phyloP scores from a whole-genome alignment of 2,113 vertebrate species.

The Callorhinus ursinus region DNA sequence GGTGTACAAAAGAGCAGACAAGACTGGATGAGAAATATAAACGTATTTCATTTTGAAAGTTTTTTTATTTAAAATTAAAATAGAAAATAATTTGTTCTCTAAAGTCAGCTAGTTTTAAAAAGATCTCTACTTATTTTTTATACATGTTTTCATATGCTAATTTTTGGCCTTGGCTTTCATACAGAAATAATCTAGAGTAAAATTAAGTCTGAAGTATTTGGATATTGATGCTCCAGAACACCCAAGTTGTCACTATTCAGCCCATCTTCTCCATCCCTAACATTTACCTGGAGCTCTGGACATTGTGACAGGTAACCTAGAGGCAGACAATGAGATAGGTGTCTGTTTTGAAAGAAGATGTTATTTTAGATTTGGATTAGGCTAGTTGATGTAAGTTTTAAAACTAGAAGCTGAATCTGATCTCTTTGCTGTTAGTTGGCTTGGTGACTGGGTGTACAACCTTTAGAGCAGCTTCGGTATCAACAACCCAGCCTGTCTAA shows the following conservation, averaged over 20 bases:
- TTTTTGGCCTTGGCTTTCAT: background rate
- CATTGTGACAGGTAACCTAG: background rate
- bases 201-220: background rate
- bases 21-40: background rate
- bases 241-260: background rate
- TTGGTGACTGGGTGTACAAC: background rate
- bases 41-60: background rate
- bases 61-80: background rate
- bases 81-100: background rate
- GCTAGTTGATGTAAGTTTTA: background rate
- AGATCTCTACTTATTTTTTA: background rate
- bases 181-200: background rate
- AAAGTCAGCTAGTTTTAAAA: background rate
- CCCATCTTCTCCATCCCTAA: background rate
- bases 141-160: background rate
- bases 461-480: background rate
- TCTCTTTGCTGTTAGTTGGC: background rate
- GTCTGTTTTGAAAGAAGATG: background rate
- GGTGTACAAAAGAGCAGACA: background rate
- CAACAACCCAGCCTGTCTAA: background rate
- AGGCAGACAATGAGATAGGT: background rate
- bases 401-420: background rate
- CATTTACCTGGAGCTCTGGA: background rate
- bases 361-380: background rate
- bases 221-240: background rate